Percentiles rank a stretch among this genome's conserved stretches.
Conservation (phyloP, 1,140 invertebrate genomes). For the Lepeophtheirus salmonis region DNA sequence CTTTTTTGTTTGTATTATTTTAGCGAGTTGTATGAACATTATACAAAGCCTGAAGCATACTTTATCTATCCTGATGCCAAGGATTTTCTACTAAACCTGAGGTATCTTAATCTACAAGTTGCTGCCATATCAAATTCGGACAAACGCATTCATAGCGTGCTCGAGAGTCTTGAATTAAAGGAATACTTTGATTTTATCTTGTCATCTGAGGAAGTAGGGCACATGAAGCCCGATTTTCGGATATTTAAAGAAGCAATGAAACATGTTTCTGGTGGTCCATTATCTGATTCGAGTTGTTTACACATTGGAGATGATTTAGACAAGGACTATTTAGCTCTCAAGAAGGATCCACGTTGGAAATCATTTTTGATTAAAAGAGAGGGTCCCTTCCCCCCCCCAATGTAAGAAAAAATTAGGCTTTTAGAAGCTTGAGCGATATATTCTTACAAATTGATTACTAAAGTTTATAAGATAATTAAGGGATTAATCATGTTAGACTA, state of each 20-base stretch:
- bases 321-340: neutral
- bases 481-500: neutral
- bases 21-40: neutral
- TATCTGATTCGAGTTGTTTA: neutral
- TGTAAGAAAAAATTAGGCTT: neutral
- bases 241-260: slow-evolving; percentile 1
- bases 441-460: too few species aligned
- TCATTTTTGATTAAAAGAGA: slow-evolving; percentile 1
- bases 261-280: neutral
- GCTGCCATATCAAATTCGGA: neutral
- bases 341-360: neutral
- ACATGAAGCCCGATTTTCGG: neutral
- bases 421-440: neutral
- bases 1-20: neutral
- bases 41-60: neutral
- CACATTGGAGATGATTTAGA: slow-evolving; percentile 9
- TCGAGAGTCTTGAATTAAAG: neutral
- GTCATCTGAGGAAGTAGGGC: neutral
- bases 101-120: neutral
- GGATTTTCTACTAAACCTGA: neutral
- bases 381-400: neutral
- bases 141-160: neutral
- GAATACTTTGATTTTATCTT: neutral
- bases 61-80: neutral
- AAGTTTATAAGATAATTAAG: neutral